phyloP scores from a whole-genome alignment of 30 jellyfish, hydroid and myxozoan species.

The Hydra vulgaris region DNA sequence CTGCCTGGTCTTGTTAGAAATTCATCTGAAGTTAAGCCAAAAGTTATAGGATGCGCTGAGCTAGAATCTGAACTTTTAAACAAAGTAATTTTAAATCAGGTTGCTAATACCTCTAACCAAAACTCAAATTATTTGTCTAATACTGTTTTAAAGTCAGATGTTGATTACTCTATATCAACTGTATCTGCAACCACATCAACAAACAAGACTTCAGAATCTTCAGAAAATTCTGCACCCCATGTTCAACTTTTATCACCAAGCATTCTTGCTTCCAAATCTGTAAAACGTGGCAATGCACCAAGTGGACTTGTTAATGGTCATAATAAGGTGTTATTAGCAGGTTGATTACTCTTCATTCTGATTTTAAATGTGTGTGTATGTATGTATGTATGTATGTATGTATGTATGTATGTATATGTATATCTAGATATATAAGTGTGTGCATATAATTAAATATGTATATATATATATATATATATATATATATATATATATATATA shows the following conservation, averaged over 20 bases:
- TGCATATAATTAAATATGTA: no score
- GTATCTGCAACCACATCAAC: no score
- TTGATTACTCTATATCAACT: neutral
- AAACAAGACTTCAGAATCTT: neutral
- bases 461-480: no score
- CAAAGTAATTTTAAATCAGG: neutral
- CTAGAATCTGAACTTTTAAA: conserved; percentile 16
- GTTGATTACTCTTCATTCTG: neutral
- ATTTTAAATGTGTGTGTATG: neutral
- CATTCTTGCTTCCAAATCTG: conserved; percentile 7
- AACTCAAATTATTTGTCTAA: neutral
- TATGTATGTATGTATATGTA: no score
- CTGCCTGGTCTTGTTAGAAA: conserved; percentile 14
- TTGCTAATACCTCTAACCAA: neutral
- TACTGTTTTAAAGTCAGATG: neutral
- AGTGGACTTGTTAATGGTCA: neutral
- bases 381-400: no score
- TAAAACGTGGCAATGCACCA: conserved; percentile 9
- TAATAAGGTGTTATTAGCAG: neutral
- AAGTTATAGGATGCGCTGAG: conserved; percentile 35
- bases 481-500: no score
- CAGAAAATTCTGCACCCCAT: neutral
- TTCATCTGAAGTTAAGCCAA: neutral
- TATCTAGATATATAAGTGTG: no score
- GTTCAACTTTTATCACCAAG: conserved; percentile 22